Conservation (phyloP, 2,888 invertebrate species). For the Dasypolia templi region DNA sequence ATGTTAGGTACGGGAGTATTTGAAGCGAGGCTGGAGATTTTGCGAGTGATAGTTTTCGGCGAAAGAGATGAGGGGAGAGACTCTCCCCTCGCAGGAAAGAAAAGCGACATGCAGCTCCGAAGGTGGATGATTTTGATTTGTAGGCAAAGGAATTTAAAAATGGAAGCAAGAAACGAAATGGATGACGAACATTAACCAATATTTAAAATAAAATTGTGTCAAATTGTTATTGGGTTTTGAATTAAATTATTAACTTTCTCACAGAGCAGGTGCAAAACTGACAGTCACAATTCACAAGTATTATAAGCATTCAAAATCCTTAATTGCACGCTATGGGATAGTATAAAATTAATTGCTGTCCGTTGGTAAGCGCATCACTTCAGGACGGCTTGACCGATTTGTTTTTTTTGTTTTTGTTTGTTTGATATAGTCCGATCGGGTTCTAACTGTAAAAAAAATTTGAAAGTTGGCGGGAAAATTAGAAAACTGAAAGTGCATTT, state of each 20-base stretch:
- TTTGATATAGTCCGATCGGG: too few species aligned
- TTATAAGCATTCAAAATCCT: too few species aligned
- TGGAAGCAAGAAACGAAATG: background rate
- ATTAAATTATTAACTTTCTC: background rate
- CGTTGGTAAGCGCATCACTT: too few species aligned
- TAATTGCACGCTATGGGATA: too few species aligned
- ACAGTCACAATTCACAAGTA: background rate
- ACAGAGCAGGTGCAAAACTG: background rate
- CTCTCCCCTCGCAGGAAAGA: background rate
- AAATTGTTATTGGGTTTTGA: background rate
- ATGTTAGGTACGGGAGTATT: background rate
- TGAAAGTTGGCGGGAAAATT: too few species aligned
- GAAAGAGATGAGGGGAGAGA: background rate
- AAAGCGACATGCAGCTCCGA: background rate
- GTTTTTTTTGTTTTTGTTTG: too few species aligned
- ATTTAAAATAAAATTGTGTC: background rate
- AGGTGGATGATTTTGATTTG: background rate
- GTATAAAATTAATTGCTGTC: too few species aligned
- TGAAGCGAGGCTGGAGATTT: constrained; percentile 26
- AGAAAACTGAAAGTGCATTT: too few species aligned
- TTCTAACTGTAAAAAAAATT: too few species aligned
- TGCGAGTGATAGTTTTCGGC: background rate
- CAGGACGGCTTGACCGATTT: too few species aligned
- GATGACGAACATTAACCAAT: background rate
- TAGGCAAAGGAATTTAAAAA: background rate